Base-by-base conservation (phyloP, 2,797 vertebrate genomes). In the Austrolebias charrua region DNA sequence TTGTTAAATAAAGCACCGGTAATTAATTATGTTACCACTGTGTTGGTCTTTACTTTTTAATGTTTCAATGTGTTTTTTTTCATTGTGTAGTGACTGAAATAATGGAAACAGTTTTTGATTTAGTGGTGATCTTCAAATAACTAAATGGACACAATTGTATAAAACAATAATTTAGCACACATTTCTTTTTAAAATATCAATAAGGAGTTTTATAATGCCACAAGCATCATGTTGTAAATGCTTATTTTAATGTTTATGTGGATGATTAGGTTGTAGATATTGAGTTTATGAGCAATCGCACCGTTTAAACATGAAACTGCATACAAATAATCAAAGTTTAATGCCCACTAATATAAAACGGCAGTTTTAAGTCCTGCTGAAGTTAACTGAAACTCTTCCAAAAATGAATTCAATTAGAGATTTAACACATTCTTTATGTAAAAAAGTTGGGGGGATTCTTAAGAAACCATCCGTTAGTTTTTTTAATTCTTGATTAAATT, bases 21-120 rank as follows among this genome's bases (percentile, higher is more conserved):
- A 61, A 33, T 54, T 42, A 47, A 31, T 52, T 61, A 10, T 18
- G 5, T 69, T 55, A 28, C 10, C 40, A 48, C 43, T 35, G 52
- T 88, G 92, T 89, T 89, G 6, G 8, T 44, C 4, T 4, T 15
- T 35, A 9, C 31, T 8, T 35, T 9, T 35, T 24, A 1, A 24
- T 24, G 5, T 35, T 35, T 35, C 2, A 8, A 8, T 38, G n/a
- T 54, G 4, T 44, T 43, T 24, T 29, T 43, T 50, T 24, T 29
- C 16, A 50, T 29, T 12, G 16, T 60, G 40, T 46, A 14, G 15
- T 48, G 29, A 50, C 28, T 44, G 33, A 12, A 18, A 24, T 29
- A 20, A n/a, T 45, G 4, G 4, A 31, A 52, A 29, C 6, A 33
- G 12, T 9, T 4, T 9, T 28, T 52, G 18, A 45, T 45, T 70